Evolutionary conservation across 2,113 vertebrate species (phyloP).

Genomic region (Crotophaga sulcirostris): DNA sequence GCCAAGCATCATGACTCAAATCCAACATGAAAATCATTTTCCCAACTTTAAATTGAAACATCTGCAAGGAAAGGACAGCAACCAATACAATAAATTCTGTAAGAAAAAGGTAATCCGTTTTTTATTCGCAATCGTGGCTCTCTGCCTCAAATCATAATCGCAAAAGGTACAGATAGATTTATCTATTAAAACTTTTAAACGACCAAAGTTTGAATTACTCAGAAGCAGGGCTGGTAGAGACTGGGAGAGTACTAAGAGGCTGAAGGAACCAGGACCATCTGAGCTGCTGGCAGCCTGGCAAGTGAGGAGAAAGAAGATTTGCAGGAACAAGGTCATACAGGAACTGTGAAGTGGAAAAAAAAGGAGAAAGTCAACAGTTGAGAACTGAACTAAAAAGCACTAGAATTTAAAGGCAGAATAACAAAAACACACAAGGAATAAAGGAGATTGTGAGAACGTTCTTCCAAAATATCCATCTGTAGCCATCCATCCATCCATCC

Average conservation of each 20-base stretch:
- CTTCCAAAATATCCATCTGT: not conserved
- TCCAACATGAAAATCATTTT: constrained; percentile 61
- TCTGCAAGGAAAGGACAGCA: constrained; percentile 43
- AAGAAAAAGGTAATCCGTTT: not conserved
- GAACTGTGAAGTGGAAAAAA: constrained; percentile 24
- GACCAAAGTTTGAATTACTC: not conserved
- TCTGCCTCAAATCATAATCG: not conserved
- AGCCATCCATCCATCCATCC: not conserved
- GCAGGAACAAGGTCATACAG: constrained; percentile 27
- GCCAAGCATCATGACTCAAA: constrained; percentile 69
- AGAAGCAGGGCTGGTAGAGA: not conserved
- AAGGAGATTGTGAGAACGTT: not conserved
- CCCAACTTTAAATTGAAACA: constrained; percentile 73
- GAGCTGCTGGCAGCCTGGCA: constrained; percentile 15
- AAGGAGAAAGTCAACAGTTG: constrained; percentile 1
- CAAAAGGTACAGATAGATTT: not conserved
- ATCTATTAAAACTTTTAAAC: not conserved
- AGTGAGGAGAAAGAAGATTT: constrained; percentile 2
- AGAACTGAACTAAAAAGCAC: not conserved
- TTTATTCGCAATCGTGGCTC: not conserved
- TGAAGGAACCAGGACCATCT: not conserved
- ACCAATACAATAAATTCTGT: not conserved
- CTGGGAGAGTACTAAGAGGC: not conserved
- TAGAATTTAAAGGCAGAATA: not conserved
- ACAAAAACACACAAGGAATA: not conserved